phyloP scores from a whole-genome alignment of 2,888 invertebrate species.

The Eupithecia abbreviata region DNA sequence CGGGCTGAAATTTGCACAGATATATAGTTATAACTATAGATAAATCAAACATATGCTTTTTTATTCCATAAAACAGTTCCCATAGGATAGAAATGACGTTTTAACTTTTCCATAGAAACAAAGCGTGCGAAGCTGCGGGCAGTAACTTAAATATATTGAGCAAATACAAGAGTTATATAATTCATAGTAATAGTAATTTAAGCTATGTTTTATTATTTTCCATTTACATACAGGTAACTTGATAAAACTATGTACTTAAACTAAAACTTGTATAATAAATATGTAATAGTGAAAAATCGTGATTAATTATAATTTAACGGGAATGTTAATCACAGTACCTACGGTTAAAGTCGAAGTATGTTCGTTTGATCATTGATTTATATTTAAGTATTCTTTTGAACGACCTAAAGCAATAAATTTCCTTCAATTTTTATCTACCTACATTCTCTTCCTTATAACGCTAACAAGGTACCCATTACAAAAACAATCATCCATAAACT shows the following conservation, averaged over 20 bases:
- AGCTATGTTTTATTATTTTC: background rate
- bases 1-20: too few species aligned
- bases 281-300: background rate
- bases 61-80: too few species aligned
- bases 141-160: background rate
- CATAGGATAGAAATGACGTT: too few species aligned
- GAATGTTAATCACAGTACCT: background rate
- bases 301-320: background rate
- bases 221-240: background rate
- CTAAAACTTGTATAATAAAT: background rate
- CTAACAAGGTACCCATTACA: slow-evolving; percentile 34
- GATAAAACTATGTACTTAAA: background rate
- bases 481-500: slow-evolving; percentile 47
- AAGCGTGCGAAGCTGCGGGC: too few species aligned
- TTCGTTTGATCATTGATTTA: background rate
- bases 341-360: background rate
- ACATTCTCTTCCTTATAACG: slow-evolving; percentile 16
- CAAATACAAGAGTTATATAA: background rate
- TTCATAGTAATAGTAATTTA: background rate
- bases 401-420: background rate
- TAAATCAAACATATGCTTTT: too few species aligned
- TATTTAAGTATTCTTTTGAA: background rate
- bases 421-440: slow-evolving; percentile 5
- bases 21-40: too few species aligned
- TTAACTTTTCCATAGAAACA: too few species aligned